Evolutionary conservation across 1,140 invertebrate species (phyloP).

Genomic region (Rhopalosiphum maidis): DNA sequence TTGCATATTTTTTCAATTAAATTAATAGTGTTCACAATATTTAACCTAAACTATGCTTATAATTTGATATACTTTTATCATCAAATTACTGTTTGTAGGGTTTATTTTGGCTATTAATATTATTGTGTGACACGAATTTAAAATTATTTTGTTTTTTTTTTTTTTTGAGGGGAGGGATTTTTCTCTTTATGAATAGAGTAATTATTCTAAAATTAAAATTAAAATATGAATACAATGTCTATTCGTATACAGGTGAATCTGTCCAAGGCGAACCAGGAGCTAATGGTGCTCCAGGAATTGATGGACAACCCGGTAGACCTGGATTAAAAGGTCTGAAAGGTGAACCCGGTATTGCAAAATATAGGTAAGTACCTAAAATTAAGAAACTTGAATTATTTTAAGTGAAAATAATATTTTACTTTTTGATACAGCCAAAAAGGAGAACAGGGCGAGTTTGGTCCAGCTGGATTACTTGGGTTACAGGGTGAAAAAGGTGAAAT

Average conservation of each 20-base stretch:
- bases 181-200: not conserved
- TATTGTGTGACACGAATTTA: not conserved
- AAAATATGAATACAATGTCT: not conserved
- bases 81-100: not conserved
- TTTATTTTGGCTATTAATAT: not conserved
- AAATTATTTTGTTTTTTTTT: not conserved
- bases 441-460: conserved; percentile 63
- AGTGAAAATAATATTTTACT: not conserved
- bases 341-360: conserved; percentile 62
- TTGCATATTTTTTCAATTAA: conserved; percentile 20
- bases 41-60: not conserved
- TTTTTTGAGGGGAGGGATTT: not conserved
- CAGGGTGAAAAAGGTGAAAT: conserved; percentile 67
- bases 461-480: conserved; percentile 64
- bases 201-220: not conserved
- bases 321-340: conserved; percentile 64
- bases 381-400: not conserved
- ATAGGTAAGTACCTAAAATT: conserved; percentile 55
- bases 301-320: conserved; percentile 63
- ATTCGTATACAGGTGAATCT: conserved; percentile 37
- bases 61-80: not conserved
- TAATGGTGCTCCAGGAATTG: conserved; percentile 63
- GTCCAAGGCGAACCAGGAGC: conserved; percentile 65
- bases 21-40: not conserved
- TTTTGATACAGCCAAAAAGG: conserved; percentile 59